Base-by-base conservation (phyloP, 2,888 invertebrate species). In the Chalcis sispes region DNA sequence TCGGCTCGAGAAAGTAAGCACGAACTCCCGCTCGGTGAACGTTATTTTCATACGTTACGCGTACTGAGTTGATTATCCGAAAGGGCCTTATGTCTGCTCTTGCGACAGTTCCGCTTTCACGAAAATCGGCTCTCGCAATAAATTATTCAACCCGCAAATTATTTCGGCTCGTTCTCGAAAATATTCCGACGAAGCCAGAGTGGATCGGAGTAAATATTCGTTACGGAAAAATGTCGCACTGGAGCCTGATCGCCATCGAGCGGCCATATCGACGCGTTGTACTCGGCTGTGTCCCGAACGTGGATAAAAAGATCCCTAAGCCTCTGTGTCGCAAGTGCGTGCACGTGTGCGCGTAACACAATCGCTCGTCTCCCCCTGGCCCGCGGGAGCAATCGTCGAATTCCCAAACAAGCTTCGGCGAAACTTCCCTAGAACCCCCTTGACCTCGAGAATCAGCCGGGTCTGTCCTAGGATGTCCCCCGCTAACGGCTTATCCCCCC, bases 21-120 rank as follows among this genome's bases (percentile, higher is more conserved):
- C n/a, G n/a, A n/a, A n/a, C n/a, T n/a, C n/a, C n/a, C n/a, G n/a
- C n/a, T n/a, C n/a, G n/a, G n/a, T n/a, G n/a, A n/a, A n/a, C n/a
- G n/a, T n/a, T n/a, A n/a, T n/a, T n/a, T n/a, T n/a, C n/a, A n/a
- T n/a, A n/a, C n/a, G n/a, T n/a, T n/a, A n/a, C n/a, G n/a, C n/a
- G n/a, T n/a, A n/a, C n/a, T n/a, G n/a, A n/a, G n/a, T 7, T 32
- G 32, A 32, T 32, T 32, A 32, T 5, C 8, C 8, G 32, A 32
- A 32, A 32, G 8, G 3, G 32, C 3, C 8, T 32, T 32, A 32
- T 3, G 20, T 40, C 8, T 13, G 18, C 36, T 58, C 18, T 32
- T 32, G 29, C 40, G 23, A 54, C 52, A 40, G 50, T 66, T 66
- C 36, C 66, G 66, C 42, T 56, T 64, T 64, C 64, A 42, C 48